Base-by-base conservation (phyloP, 2,797 vertebrate genomes). In the Pagetopsis macropterus region DNA sequence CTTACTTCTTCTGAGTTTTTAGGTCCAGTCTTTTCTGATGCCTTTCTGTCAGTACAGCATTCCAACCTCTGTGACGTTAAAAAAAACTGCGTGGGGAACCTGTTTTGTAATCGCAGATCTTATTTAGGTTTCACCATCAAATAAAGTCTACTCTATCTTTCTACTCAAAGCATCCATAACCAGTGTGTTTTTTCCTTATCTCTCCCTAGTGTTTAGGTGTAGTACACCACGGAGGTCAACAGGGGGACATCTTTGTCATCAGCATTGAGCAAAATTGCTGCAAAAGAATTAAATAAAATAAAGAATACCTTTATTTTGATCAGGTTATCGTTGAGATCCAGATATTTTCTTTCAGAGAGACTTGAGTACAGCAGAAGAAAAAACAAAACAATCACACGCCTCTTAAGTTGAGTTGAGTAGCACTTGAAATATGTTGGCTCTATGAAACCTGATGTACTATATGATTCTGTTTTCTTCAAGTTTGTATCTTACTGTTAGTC, bases 91-190 rank as follows among this genome's bases (percentile, higher is more conserved):
- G 91, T 95, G 94, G 93, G 94, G 94, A 95, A 93, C 94, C 93
- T 94, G 91, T 96, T 97, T 97, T 97, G 95, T 97, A 96, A 95
- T 95, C 93, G 84, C 93, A 96, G 94, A 94, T 89, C 94, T 94
- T 95, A 89, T 85, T 91, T 94, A 94, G 94, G 94, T 96, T 96
- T 91, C 95, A 95, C 93, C 95, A 92, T 96, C 93, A 95, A 98
- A 97, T 98, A 98, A 98, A 98, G 94, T 96, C 95, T 79, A 93
- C 89, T 95, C 93, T 96, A 96, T 96, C 95, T 98, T 97, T 97
- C 93, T 97, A 97, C 93, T 95, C 93, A 75, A 85, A 78, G 75
- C 3, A 6, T 5, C 33, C 48, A 58, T 9, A 1, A 54, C 12
- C 46, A 0, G 57, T 52, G 63, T 83, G 46, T 51, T 45, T 45